Percentiles rank a stretch among this genome's conserved stretches.
Conservation (phyloP, 2,888 invertebrate species). For the Allacma fusca region DNA sequence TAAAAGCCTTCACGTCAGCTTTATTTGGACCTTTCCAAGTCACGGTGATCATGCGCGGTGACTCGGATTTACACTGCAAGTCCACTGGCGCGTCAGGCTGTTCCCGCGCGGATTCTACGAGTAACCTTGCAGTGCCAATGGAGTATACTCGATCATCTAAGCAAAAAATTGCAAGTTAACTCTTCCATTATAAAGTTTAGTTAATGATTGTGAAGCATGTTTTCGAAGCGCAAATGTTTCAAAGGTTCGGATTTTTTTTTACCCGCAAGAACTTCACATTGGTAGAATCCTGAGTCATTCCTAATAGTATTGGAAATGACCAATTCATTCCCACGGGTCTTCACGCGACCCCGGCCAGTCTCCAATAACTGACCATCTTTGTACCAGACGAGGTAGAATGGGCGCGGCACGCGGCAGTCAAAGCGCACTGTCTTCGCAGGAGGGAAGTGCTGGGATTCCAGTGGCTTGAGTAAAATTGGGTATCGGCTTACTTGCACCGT, state of each 20-base stretch:
- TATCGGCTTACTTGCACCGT: conserved; percentile 53
- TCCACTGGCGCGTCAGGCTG: conserved; percentile 55
- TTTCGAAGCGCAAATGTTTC: too few species aligned
- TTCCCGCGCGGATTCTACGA: conserved; percentile 51
- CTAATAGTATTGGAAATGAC: conserved; percentile 60
- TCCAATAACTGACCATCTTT: conserved; percentile 59
- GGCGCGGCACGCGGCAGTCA: conserved; percentile 56
- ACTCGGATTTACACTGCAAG: conserved; percentile 48
- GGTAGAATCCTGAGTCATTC: conserved; percentile 60
- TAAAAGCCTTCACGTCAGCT: conserved; percentile 49
- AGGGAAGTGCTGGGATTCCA: conserved; percentile 53
- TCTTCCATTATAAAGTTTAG: too few species aligned
- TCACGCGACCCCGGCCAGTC: conserved; percentile 58
- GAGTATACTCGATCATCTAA: conserved; percentile 51
- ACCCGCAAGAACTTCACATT: conserved; percentile 58
- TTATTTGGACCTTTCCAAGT: conserved; percentile 49
- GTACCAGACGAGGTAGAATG: conserved; percentile 56
- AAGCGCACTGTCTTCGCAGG: conserved; percentile 42
- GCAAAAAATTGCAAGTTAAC: too few species aligned
- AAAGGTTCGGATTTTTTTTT: too few species aligned
- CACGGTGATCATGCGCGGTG: conserved; percentile 49
- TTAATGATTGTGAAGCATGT: too few species aligned
- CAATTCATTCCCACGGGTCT: conserved; percentile 56
- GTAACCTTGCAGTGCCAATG: conserved; percentile 57
- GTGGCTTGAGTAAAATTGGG: conserved; percentile 49